These are phyloP conservation scores for Pontoporia blainvillei DNA, from an alignment of 2,113 vertebrate genomes.

Conservation along the genomic window DNA sequence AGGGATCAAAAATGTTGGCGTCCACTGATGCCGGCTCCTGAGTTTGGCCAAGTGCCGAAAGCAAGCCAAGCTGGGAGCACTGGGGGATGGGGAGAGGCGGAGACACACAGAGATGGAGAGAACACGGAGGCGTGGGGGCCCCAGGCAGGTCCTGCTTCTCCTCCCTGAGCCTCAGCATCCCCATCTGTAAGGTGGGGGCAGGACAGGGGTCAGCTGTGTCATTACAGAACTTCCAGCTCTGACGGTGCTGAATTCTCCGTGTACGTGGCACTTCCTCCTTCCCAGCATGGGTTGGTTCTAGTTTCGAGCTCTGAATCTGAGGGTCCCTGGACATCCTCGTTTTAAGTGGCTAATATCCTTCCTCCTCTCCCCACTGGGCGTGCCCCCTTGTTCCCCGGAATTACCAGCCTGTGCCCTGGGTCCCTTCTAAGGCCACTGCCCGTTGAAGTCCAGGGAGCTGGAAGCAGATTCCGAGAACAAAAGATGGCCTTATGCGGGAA, in stretches of 20 bases:
- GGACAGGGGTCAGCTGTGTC: background rate
- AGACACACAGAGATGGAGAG: background rate
- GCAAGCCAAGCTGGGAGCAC: accelerated
- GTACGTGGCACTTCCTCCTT: no score
- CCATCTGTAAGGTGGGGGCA: background rate
- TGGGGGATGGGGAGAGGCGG: background rate
- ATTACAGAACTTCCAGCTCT: background rate
- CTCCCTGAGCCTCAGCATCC: background rate
- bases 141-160: background rate
- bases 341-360: background rate
- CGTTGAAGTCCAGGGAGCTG: accelerated
- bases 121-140: accelerated
- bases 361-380: accelerated
- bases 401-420: background rate
- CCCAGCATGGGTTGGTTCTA: accelerated
- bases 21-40: accelerated
- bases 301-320: background rate
- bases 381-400: no score
- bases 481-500: background rate
- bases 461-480: background rate
- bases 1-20: background rate
- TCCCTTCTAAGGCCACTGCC: background rate
- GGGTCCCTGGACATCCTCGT: accelerated
- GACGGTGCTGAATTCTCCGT: accelerated
- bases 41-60: background rate